Conservation (phyloP, 2,888 invertebrate genomes). For the Mesochorus sp. region DNA sequence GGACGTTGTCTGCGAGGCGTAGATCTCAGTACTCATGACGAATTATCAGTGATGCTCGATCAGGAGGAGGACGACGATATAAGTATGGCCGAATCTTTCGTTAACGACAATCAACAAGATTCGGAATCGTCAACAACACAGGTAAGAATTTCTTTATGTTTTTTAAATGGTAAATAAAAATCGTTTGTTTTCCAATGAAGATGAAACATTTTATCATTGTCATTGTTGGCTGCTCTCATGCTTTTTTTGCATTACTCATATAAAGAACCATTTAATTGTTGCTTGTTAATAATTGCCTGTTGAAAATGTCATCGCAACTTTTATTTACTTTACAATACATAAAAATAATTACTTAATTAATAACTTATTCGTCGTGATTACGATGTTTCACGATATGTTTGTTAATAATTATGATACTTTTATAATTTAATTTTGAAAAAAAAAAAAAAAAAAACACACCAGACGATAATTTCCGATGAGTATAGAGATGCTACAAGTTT, state of each 20-base stretch:
- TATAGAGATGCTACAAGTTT: too few species aligned
- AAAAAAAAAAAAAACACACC: background rate
- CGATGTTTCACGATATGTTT: too few species aligned
- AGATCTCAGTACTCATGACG: slow-evolving; percentile 84
- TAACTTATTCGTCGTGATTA: too few species aligned
- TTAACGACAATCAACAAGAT: slow-evolving; percentile 72
- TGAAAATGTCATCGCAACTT: too few species aligned
- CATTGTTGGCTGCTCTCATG: background rate
- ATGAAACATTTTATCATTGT: slow-evolving; percentile 14
- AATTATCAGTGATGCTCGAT: slow-evolving; percentile 87
- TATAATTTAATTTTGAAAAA: too few species aligned
- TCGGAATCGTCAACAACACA: slow-evolving; percentile 70
- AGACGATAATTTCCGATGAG: background rate
- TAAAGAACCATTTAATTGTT: too few species aligned
- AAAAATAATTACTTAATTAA: too few species aligned
- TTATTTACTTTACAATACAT: too few species aligned
- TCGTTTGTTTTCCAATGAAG: background rate
- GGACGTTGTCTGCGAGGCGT: slow-evolving; percentile 89
- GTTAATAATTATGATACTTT: too few species aligned
- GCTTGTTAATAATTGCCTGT: too few species aligned
- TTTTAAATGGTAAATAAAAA: background rate
- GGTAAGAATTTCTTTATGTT: slow-evolving; percentile 68
- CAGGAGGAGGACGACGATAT: slow-evolving; percentile 89
- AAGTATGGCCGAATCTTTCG: slow-evolving; percentile 84
- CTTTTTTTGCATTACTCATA: too few species aligned